Evolutionary conservation across 37 sponge, comb jelly and placozoan genomes (phyloP).

Genomic region (Diacarnus erythraeanus): DNA sequence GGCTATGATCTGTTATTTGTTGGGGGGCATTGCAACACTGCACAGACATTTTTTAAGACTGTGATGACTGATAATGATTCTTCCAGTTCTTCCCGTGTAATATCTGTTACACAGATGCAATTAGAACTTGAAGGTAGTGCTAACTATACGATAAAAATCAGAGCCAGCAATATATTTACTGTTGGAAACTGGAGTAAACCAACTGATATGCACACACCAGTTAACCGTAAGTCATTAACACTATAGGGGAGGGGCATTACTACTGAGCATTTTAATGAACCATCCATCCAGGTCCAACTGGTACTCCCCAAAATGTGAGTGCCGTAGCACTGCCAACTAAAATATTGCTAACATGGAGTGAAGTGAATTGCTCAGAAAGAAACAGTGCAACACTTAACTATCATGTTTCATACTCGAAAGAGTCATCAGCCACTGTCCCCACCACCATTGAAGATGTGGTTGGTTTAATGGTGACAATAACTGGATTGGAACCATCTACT

Average conservation of each 20-base stretch:
- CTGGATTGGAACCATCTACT: slow-evolving; percentile 1
- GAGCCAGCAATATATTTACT: neutral
- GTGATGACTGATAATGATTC: no score
- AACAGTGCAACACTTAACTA: slow-evolving; percentile 9
- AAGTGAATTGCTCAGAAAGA: slow-evolving; percentile 10
- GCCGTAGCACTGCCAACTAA: neutral
- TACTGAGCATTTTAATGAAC: neutral
- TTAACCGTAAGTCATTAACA: neutral
- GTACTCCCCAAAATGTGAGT: neutral
- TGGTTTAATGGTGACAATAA: neutral
- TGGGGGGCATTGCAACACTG: neutral
- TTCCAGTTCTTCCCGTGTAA: neutral
- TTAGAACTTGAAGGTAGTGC: slow-evolving; percentile 1
- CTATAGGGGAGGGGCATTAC: neutral
- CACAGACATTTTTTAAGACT: neutral
- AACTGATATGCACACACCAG: neutral
- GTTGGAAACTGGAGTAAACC: neutral
- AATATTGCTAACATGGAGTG: neutral
- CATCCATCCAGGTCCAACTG: neutral
- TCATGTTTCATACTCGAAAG: neutral
- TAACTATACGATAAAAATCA: neutral
- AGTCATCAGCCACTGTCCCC: neutral
- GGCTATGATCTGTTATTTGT: neutral
- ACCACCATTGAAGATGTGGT: neutral
- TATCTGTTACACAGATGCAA: neutral